Evolutionary conservation across 2,888 invertebrate genomes (phyloP), one percentile per base, ranked within the genome.

Genomic region (Euproctis similis): DNA sequence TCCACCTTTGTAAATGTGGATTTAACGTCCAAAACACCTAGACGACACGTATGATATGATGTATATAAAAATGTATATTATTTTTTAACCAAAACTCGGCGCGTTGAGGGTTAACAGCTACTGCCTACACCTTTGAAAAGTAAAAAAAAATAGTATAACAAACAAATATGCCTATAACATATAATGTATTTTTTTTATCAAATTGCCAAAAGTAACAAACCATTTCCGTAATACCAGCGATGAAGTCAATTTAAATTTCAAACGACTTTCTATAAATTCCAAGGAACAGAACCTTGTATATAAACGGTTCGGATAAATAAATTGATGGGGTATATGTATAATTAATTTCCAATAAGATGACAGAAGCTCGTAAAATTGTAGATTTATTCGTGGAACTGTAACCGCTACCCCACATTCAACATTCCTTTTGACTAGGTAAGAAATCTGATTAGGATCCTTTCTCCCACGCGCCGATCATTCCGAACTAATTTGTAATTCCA

Each of bases 351-450:
- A 26, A 26, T 29, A 25, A 25, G 8, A 31, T 28, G 24, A 24
- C 19, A 26, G 13, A 12, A 4, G 18, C 8, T 22, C 27, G 21
- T 34, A 35, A 35, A 42, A 34, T 32, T 28, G 27, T 31, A 26
- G 20, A 34, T 39, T 46, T 34, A 34, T 34, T 31, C 12, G 4
- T 27, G 20, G 24, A 34, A 34, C 12, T 28, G 24, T 34, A 24
- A 24, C 12, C 22, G 16, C 14, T 32, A 8, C 21, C 21, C 10
- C 10, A n/a, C n/a, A 8, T 21, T 21, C 21, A 4, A 9, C 21
- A 21, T 21, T 21, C 21, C 21, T 21, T 21, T 21, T 21, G 21
- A 21, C 9, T 4, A 10, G 21, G 10, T 21, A 21, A 19, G 9
- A 14, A 30, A 31, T 19, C 22, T 22, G 22, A 27, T 23, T 20